Evolutionary conservation across 2,888 invertebrate genomes (phyloP).

Genomic region (Hipparchia semele): DNA sequence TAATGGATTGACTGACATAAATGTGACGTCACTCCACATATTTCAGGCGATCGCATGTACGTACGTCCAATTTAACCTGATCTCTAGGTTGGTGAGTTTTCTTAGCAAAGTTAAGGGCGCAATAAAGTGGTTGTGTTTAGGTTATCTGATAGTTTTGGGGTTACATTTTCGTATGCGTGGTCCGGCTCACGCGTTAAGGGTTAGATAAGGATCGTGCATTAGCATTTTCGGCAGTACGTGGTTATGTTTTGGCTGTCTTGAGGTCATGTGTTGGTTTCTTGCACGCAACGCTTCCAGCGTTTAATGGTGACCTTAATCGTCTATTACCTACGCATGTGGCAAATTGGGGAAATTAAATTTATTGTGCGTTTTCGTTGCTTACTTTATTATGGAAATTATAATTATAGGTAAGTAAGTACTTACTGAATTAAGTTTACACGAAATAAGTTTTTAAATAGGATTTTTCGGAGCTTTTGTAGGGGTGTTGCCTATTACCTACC

Average conservation of each 20-base stretch:
- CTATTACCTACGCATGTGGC: slow-evolving; percentile 37
- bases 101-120: slow-evolving; percentile 45
- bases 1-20: slow-evolving; percentile 82
- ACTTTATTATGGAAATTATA: slow-evolving; percentile 22
- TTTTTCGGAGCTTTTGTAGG: too few species aligned
- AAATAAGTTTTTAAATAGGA: slow-evolving; percentile 5
- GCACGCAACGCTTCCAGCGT: slow-evolving; percentile 67
- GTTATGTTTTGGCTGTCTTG: slow-evolving; percentile 60
- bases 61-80: slow-evolving; percentile 51
- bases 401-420: too few species aligned
- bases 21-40: slow-evolving; percentile 81
- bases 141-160: slow-evolving; percentile 79
- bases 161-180: slow-evolving; percentile 78
- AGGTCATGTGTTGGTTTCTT: slow-evolving; percentile 71
- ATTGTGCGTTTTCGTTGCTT: slow-evolving; percentile 26
- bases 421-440: too few species aligned
- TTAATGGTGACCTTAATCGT: slow-evolving; percentile 38
- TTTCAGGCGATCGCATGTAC: slow-evolving; percentile 77
- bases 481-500: too few species aligned
- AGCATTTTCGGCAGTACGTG: slow-evolving; percentile 71
- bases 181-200: slow-evolving; percentile 72
- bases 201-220: slow-evolving; percentile 72
- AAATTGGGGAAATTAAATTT: slow-evolving; percentile 34
- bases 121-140: slow-evolving; percentile 53
- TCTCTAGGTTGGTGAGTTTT: slow-evolving; percentile 33